Evolutionary conservation across 2,797 vertebrate species (phyloP).

Genomic region (Sebastes itinus): DNA sequence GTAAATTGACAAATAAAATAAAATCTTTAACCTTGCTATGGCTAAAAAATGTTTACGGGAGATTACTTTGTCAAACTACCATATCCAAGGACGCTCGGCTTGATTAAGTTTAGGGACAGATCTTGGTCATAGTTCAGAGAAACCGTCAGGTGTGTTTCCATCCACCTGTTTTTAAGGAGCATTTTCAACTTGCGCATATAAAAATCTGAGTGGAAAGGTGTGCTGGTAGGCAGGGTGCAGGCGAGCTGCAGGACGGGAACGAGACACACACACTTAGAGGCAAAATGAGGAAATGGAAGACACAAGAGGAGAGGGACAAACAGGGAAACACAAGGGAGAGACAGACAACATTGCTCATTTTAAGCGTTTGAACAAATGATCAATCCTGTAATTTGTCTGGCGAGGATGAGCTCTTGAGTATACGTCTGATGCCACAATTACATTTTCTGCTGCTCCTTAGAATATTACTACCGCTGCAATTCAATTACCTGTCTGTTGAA

Average conservation of each 20-base stretch:
- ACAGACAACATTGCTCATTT: not conserved
- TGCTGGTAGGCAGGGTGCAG: not conserved
- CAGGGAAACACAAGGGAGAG: not conserved
- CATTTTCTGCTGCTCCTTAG: not conserved
- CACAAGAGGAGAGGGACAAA: not conserved
- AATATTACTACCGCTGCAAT: not conserved
- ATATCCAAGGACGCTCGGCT: not conserved
- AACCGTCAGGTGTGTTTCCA: not conserved
- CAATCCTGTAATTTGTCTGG: not conserved
- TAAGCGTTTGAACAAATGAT: not conserved
- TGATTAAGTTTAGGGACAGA: not conserved
- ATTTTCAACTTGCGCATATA: not conserved
- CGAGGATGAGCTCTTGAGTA: not conserved
- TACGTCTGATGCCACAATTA: not conserved
- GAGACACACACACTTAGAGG: not conserved
- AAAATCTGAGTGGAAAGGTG: not conserved
- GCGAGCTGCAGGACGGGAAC: no score
- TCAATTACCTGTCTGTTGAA: not conserved
- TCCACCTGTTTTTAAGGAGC: not conserved
- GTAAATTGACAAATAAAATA: no score
- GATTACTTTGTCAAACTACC: not conserved
- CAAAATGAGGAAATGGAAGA: accelerated
- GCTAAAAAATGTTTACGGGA: not conserved
- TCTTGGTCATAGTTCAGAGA: not conserved
- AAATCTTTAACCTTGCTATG: no score